A percentile compares a stretch with the other conserved stretches of the same genome.
Conservation (phyloP, 2,113 vertebrate species). For the Columba janthina region DNA sequence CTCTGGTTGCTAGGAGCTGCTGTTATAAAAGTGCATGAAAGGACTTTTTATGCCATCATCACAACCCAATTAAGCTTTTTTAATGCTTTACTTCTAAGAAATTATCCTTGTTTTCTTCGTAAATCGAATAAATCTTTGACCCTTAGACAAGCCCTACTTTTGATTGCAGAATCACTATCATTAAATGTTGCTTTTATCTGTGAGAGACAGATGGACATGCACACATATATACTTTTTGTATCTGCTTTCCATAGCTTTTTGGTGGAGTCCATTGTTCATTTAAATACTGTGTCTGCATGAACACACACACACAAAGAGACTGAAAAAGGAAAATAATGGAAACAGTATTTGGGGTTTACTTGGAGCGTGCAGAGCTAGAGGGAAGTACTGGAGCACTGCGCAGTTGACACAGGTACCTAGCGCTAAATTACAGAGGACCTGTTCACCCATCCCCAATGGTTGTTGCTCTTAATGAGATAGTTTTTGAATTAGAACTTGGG, state of each 20-base stretch:
- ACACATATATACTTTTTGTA: not conserved
- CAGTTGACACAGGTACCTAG: not conserved
- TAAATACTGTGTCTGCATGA: not conserved
- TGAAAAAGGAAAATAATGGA: not conserved
- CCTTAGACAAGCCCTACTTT: not conserved
- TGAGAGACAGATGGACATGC: not conserved
- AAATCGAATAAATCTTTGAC: not conserved
- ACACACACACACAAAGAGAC: too few relatives aligned
- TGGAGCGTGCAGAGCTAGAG: not conserved
- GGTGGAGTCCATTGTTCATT: not conserved
- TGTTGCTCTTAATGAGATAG: not conserved
- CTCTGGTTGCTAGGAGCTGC: constrained; percentile 36
- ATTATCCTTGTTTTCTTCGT: not conserved
- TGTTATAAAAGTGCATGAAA: not conserved
- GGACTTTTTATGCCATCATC: not conserved
- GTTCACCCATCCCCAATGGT: not conserved
- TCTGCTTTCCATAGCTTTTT: not conserved
- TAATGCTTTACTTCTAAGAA: not conserved
- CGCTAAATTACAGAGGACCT: not conserved
- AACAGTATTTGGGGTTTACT: not conserved
- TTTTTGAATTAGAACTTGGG: not conserved
- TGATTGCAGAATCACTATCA: not conserved
- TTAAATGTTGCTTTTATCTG: not conserved
- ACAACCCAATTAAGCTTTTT: not conserved
- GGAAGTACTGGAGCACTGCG: not conserved